Conservation (phyloP, 2,797 vertebrate species). For the Amblyraja radiata region DNA sequence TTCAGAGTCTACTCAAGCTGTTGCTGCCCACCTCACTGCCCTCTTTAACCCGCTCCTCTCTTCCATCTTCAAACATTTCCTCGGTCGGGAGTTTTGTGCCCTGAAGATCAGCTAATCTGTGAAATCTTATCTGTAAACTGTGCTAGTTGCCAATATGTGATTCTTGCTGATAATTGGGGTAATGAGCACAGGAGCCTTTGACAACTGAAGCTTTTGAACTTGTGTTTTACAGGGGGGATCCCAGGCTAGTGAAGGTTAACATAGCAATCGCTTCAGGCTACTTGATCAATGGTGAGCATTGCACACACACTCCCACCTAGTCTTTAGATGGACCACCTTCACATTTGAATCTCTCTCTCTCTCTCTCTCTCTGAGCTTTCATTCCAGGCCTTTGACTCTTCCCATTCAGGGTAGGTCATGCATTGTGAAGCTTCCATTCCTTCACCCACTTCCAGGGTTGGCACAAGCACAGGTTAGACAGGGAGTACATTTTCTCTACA, state of each 20-base stretch:
- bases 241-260: conserved; percentile 64
- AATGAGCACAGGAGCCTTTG: neutral
- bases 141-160: neutral
- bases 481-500: conserved; percentile 14
- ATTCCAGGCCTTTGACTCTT: neutral
- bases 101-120: neutral
- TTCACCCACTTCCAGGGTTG: neutral
- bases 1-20: neutral
- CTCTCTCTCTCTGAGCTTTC: neutral
- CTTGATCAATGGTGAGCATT: conserved; percentile 65
- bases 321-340: neutral
- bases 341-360: too few relatives aligned
- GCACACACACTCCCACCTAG: neutral
- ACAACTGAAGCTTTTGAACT: neutral
- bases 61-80: too few relatives aligned
- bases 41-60: too few relatives aligned
- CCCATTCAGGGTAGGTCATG: neutral
- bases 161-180: neutral
- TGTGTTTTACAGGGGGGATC: conserved; percentile 59
- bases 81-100: too few relatives aligned
- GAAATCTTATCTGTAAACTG: neutral
- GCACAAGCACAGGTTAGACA: too few relatives aligned
- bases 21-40: neutral
- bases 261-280: conserved; percentile 74
- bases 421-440: neutral